A percentile compares a stretch with the other conserved stretches of the same genome.
phyloP scores from a whole-genome alignment of 2,113 vertebrate species.

The Neodontobutis hainanensis region DNA sequence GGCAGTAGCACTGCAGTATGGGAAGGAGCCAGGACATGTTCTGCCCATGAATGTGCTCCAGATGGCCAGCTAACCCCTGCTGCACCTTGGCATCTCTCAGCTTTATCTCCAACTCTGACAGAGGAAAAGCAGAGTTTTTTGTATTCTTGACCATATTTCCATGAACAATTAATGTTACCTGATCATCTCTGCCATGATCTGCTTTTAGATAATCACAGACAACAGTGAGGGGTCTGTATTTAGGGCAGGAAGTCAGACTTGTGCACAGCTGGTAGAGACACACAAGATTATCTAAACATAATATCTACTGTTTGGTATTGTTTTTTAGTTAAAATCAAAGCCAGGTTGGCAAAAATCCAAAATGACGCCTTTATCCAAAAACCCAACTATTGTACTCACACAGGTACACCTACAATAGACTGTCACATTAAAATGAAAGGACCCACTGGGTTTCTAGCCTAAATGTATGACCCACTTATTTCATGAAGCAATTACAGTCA shows the following conservation, averaged over 20 bases:
- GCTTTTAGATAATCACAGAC: not conserved
- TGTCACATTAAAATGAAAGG: conserved; percentile 27
- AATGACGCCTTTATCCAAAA: no score
- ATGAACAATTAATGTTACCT: not conserved
- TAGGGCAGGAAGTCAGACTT: not conserved
- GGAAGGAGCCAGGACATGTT: not conserved
- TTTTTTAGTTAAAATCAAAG: not conserved
- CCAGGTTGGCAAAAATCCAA: no score
- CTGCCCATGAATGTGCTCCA: not conserved
- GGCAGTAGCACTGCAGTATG: not conserved
- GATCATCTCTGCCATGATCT: conserved; percentile 1
- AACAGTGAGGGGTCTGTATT: not conserved
- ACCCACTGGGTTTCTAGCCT: conserved; percentile 33
- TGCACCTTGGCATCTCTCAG: not conserved
- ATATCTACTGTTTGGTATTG: not conserved
- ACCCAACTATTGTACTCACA: not conserved
- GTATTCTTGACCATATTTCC: not conserved
- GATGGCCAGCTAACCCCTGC: conserved; percentile 7
- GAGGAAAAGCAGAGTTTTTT: not conserved
- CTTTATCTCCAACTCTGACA: not conserved
- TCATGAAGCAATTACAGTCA: conserved; percentile 35
- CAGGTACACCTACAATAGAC: conserved; percentile 30
- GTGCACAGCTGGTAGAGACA: not conserved
- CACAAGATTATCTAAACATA: not conserved
- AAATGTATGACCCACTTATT: conserved; percentile 57